Percentiles rank a stretch among this genome's conserved stretches.
phyloP scores from a whole-genome alignment of 2,888 invertebrate species.

The Malacosoma neustria region DNA sequence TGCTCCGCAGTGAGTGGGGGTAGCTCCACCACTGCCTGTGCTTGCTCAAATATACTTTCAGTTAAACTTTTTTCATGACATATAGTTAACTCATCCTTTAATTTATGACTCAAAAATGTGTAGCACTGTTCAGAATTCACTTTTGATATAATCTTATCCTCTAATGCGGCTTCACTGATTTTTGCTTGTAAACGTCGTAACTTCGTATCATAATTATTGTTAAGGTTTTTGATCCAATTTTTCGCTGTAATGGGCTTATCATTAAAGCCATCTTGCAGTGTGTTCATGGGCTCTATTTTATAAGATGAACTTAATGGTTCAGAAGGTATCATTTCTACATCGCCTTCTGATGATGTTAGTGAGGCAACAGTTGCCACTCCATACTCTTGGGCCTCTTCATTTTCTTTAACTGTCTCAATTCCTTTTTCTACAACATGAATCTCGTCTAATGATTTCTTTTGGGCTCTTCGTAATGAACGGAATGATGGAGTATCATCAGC shows the following conservation, averaged over 20 bases:
- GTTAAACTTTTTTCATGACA: too few relatives aligned
- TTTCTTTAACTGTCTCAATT: slow-evolving; percentile 34
- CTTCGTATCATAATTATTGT: slow-evolving; percentile 58
- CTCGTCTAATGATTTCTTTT: slow-evolving; percentile 48
- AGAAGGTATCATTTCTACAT: slow-evolving; percentile 53
- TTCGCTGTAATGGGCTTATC: slow-evolving; percentile 59
- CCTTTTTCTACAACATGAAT: slow-evolving; percentile 44
- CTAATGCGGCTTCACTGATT: slow-evolving; percentile 57
- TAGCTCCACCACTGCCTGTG: slow-evolving; percentile 53
- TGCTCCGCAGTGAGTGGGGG: slow-evolving; percentile 81
- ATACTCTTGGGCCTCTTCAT: slow-evolving; percentile 41
- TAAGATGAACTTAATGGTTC: slow-evolving; percentile 55
- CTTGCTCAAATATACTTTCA: slow-evolving; percentile 61
- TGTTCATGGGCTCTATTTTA: slow-evolving; percentile 64
- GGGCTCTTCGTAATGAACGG: slow-evolving; percentile 40
- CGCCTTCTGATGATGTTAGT: slow-evolving; percentile 62
- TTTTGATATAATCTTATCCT: slow-evolving; percentile 61
- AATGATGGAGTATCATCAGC: slow-evolving; percentile 50
- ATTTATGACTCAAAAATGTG: slow-evolving; percentile 52
- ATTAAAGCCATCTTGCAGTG: slow-evolving; percentile 72
- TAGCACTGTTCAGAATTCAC: slow-evolving; percentile 60
- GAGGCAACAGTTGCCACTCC: slow-evolving; percentile 61
- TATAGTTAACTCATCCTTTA: slow-evolving; percentile 61
- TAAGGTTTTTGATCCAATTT: slow-evolving; percentile 71
- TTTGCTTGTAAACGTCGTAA: slow-evolving; percentile 50